phyloP scores from a whole-genome alignment of 35 echinoderm and acorn worm species.

The Ophioderma brevispina region DNA sequence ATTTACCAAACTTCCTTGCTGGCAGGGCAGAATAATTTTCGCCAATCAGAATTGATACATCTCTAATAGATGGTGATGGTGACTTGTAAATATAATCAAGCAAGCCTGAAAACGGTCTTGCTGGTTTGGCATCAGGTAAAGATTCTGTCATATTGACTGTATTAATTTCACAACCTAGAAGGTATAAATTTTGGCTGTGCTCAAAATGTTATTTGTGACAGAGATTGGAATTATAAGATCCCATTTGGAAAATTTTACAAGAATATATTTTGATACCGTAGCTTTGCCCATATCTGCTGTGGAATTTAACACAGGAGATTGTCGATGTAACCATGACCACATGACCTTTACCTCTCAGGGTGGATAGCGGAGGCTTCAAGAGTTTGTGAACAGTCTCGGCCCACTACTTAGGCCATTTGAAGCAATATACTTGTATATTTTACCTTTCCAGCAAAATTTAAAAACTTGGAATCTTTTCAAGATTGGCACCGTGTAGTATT shows the following conservation, averaged over 20 bases:
- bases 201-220: background rate
- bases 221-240: background rate
- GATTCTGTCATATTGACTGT: background rate
- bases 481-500: constrained; percentile 51
- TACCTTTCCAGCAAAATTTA: constrained; percentile 8
- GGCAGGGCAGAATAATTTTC: no score
- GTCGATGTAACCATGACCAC: constrained; percentile 49
- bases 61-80: no score
- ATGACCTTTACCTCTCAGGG: no score
- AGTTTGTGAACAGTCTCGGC: no score
- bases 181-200: background rate
- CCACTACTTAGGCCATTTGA: no score
- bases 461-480: constrained; percentile 11
- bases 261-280: background rate
- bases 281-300: background rate
- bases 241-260: background rate
- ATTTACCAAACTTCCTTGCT: background rate
- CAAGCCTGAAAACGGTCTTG: no score
- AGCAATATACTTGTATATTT: constrained; percentile 27
- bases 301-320: background rate
- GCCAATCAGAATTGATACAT: no score
- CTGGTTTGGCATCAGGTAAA: no score
- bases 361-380: no score
- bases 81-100: no score
- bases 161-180: background rate